These are phyloP conservation scores for Tetramorium parvispinum DNA, from an alignment of 1,140 invertebrate species.

Conservation along the genomic window DNA sequence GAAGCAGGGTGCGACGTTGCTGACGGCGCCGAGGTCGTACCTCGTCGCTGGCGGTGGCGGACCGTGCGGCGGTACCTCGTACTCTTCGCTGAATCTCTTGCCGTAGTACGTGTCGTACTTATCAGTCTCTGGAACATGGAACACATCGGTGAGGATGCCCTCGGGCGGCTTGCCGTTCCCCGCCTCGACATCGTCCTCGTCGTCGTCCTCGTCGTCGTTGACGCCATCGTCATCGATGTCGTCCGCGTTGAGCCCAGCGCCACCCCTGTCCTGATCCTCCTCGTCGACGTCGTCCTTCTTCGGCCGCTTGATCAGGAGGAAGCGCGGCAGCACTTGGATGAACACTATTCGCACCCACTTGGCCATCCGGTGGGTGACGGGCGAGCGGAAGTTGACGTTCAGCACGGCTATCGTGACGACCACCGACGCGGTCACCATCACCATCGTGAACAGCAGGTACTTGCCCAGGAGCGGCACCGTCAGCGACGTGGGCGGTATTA, in stretches of 20 bases:
- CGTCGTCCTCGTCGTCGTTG: slow-evolving; percentile 87
- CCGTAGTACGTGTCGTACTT: slow-evolving; percentile 88
- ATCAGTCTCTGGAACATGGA: slow-evolving; percentile 90
- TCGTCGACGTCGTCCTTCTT: slow-evolving; percentile 90
- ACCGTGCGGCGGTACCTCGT: slow-evolving; percentile 88
- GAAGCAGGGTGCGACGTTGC: slow-evolving; percentile 87
- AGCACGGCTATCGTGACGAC: slow-evolving; percentile 99
- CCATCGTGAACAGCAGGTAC: slow-evolving; percentile 99
- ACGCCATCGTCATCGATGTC: slow-evolving; percentile 89
- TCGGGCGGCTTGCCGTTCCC: slow-evolving; percentile 87
- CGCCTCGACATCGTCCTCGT: slow-evolving; percentile 85
- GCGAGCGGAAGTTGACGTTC: slow-evolving; percentile 99
- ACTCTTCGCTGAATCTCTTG: slow-evolving; percentile 90
- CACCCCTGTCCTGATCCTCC: slow-evolving; percentile 84
- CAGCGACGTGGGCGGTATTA: slow-evolving; percentile 99
- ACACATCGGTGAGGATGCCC: slow-evolving; percentile 90
- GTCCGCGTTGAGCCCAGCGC: slow-evolving; percentile 90
- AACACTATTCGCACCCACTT: slow-evolving; percentile 96
- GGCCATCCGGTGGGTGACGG: slow-evolving; percentile 97
- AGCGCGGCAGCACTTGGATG: slow-evolving; percentile 94
- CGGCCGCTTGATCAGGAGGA: slow-evolving; percentile 94
- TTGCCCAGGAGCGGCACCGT: slow-evolving; percentile 99
- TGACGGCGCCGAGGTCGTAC: slow-evolving; percentile 85
- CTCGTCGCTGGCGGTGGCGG: slow-evolving; percentile 79
- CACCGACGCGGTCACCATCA: slow-evolving; percentile 98